Evolutionary conservation across 23 tunicate genomes (phyloP).

Genomic region (Botrylloides violaceus): DNA sequence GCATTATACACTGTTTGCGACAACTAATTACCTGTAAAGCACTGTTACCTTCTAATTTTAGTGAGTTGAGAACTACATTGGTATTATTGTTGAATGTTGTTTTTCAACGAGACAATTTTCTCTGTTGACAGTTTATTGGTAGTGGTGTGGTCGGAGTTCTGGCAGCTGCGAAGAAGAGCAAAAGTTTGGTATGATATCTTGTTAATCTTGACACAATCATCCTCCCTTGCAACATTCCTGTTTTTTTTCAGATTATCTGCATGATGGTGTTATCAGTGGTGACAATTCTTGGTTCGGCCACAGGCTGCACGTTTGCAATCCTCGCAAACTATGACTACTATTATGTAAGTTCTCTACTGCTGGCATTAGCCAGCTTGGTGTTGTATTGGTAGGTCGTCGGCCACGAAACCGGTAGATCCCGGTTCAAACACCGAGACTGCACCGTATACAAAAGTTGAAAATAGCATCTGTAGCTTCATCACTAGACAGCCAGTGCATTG

Average conservation of each 20-base stretch:
- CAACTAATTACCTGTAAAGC: too few relatives aligned
- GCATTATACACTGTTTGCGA: too few relatives aligned
- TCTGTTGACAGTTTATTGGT: slow-evolving; percentile 3
- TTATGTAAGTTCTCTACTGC: neutral
- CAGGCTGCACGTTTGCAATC: neutral
- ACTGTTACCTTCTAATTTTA: too few relatives aligned
- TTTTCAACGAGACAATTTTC: neutral
- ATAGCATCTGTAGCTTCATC: too few relatives aligned
- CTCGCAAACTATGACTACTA: neutral
- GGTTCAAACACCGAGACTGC: too few relatives aligned
- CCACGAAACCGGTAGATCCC: too few relatives aligned
- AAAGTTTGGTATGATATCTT: slow-evolving; percentile 1
- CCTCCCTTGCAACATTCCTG: neutral
- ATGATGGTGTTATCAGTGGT: neutral
- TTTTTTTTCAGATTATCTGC: neutral
- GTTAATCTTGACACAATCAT: neutral
- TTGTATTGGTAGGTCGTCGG: too few relatives aligned
- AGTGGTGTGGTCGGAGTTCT: slow-evolving; percentile 7
- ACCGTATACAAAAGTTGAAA: too few relatives aligned
- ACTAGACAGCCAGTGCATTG: too few relatives aligned
- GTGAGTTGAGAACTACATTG: too few relatives aligned
- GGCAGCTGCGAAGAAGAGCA: slow-evolving; percentile 5
- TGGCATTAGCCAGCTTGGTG: too few relatives aligned
- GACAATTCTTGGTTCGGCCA: neutral
- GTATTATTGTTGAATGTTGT: neutral